Percentiles rank a stretch among this genome's conserved stretches.
Conservation (phyloP, 2,113 vertebrate species). For the Lamprologus callipterus region DNA sequence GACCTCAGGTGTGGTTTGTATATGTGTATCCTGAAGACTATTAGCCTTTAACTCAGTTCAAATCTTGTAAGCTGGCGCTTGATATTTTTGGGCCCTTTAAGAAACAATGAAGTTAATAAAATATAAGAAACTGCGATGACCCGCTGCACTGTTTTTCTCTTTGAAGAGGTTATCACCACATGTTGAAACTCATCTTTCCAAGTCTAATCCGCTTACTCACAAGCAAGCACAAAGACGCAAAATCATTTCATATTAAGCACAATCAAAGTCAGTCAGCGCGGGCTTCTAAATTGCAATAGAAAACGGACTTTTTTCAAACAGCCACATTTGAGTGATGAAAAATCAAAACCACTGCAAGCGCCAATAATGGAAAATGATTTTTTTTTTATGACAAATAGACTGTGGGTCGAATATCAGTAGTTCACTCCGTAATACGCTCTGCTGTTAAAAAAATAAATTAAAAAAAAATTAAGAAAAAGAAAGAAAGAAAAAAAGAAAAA, state of each 20-base stretch:
- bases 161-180: neutral
- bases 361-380: neutral
- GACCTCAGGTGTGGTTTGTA: neutral
- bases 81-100: neutral
- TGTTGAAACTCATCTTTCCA: neutral
- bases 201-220: neutral
- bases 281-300: neutral
- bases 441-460: neutral
- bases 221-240: neutral
- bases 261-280: neutral
- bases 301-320: neutral
- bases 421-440: neutral
- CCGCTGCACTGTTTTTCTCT: neutral
- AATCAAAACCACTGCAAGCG: neutral
- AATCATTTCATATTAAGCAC: neutral
- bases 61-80: neutral
- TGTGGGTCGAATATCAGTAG: neutral
- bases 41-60: neutral
- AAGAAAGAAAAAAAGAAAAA: neutral
- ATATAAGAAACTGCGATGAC: neutral
- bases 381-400: neutral
- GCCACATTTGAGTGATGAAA: neutral
- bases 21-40: neutral
- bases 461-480: fast-evolving
- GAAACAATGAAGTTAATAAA: neutral